phyloP scores from a whole-genome alignment of 2,113 vertebrate genomes.

The Pogona vitticeps region DNA sequence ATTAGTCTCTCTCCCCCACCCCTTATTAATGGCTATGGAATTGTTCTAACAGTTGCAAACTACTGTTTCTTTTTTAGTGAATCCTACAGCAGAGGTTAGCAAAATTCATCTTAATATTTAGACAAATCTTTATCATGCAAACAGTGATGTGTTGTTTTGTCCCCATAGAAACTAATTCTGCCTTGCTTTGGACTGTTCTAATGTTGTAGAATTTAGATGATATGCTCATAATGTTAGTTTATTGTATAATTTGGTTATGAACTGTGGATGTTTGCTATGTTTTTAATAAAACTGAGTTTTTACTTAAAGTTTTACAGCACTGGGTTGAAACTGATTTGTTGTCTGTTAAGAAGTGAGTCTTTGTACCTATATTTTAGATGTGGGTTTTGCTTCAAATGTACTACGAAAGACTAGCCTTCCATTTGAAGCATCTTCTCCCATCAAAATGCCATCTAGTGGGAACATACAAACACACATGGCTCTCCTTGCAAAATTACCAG shows the following conservation, averaged over 20 bases:
- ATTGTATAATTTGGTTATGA: background rate
- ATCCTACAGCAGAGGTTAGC: slow-evolving; percentile 9
- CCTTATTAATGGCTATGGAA: background rate
- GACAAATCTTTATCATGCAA: background rate
- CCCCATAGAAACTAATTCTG: slow-evolving; percentile 16
- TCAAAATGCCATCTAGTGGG: too few species aligned
- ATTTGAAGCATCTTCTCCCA: too few species aligned
- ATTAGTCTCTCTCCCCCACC: slow-evolving; percentile 23
- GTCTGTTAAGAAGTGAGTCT: background rate
- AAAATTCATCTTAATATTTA: accelerated
- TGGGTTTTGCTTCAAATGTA: background rate
- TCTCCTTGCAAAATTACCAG: too few species aligned
- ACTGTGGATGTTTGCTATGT: slow-evolving; percentile 35
- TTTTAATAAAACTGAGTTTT: slow-evolving; percentile 10
- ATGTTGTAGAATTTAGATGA: background rate
- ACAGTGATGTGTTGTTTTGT: slow-evolving; percentile 12
- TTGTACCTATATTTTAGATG: too few species aligned
- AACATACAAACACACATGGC: too few species aligned
- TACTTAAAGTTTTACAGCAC: background rate
- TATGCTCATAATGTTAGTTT: slow-evolving; percentile 3
- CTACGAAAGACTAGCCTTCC: too few species aligned
- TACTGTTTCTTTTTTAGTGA: background rate
- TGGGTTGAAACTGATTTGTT: slow-evolving; percentile 6
- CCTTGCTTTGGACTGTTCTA: slow-evolving; percentile 19
- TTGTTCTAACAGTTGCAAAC: slow-evolving; percentile 12